Percentiles rank a stretch among this genome's conserved stretches.
Evolutionary conservation across 2,113 vertebrate species (phyloP).

Genomic region (Brachyhypopomus occidentalis): DNA sequence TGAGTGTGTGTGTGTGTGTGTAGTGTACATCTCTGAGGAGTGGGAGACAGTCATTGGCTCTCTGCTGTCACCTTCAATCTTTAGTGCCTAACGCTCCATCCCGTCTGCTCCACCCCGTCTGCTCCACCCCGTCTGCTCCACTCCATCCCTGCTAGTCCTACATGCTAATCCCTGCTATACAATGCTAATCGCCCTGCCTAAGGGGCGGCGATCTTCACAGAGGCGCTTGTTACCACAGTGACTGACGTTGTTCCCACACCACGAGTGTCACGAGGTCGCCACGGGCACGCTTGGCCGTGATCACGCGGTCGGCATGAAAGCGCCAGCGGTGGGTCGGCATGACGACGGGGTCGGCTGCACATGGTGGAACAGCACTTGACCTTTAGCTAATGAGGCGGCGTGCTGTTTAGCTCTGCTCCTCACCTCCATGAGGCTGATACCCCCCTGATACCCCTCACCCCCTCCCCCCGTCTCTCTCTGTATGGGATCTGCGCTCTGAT

Average conservation of each 20-base stretch:
- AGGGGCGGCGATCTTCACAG: background rate
- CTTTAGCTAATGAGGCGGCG: constrained; percentile 10
- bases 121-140: background rate
- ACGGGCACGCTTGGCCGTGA: background rate
- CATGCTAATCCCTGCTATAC: too few relatives aligned
- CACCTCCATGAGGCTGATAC: background rate
- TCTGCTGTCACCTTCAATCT: constrained; percentile 55
- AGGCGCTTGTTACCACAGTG: background rate
- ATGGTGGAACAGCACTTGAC: background rate
- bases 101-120: background rate
- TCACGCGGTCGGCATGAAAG: background rate
- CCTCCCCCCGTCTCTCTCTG: background rate
- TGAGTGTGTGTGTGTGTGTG: background rate
- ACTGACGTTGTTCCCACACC: too few relatives aligned
- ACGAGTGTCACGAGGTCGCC: too few relatives aligned
- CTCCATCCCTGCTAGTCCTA: background rate
- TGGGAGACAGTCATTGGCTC: constrained; percentile 46
- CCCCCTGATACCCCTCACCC: background rate
- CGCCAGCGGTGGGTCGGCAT: background rate
- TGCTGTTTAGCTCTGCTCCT: background rate
- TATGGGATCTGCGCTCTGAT: background rate
- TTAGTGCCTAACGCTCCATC: constrained; percentile 34
- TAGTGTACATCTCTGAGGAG: background rate
- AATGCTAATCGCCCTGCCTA: background rate
- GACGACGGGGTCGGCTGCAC: background rate